Evolutionary conservation across 2,797 vertebrate species (phyloP), one percentile per base, ranked within the genome.

Genomic region (Bovichtus variegatus): DNA sequence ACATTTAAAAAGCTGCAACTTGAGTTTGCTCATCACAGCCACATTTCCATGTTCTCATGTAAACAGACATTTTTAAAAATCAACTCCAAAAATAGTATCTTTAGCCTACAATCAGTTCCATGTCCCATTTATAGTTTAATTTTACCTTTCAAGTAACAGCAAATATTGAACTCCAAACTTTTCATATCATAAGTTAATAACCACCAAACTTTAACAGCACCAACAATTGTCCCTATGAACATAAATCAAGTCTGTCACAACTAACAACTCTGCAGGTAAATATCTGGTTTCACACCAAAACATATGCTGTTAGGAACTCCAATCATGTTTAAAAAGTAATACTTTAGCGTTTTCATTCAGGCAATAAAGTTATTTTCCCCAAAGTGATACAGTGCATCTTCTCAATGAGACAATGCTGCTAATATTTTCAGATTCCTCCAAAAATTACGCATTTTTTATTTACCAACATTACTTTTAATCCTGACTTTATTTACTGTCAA

Each of bases 331-430:
- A 63, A 71, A 61, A 65, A 16, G 5, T 57, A 73, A 83, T 76
- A 86, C 86, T 36, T 84, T 83, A 82, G 5, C 19, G 62, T 63
- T 74, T 81, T 57, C 6, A 55, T 55, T 78, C 4, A 69, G 44
- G 41, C 25, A 59, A 43, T 43, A n/a, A 34, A 49, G 7, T 70
- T 9, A 27, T 53, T 19, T 54, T 6, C 19, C 29, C 3, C 8
- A 10, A 46, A 34, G 44, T 61, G 23, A 69, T 36, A 3, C 15
- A 57, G 41, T 19, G 36, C 25, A 49, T 50, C 49, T 44, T 12
- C 41, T 58, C 15, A 44, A 25, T 4, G 34, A 50, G 36, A 57
- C 36, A 51, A 53, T 9, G 4, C 7, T 13, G 27, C 21, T 51
- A 21, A 23, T 31, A 13, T 25, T 2, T 3, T 3, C 19, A 31